Evolutionary conservation across 2,797 vertebrate species (phyloP).

Genomic region (Phoeniculus purpureus): DNA sequence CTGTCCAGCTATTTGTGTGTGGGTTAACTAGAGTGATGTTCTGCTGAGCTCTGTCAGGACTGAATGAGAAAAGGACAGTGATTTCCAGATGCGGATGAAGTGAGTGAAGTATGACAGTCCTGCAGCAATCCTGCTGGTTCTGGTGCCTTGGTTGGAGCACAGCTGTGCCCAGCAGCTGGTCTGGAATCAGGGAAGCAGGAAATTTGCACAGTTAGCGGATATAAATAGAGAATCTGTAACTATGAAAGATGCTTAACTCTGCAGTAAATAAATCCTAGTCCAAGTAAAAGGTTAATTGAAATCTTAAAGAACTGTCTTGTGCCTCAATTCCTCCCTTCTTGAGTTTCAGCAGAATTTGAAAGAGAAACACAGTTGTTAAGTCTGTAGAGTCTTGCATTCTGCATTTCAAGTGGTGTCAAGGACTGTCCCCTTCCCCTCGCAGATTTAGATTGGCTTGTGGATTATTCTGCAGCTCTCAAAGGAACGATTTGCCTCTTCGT

Average conservation of each 20-base stretch:
- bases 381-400: not conserved
- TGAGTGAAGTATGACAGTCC: conserved; percentile 50
- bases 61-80: conserved; percentile 17
- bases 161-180: conserved; percentile 78
- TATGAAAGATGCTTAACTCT: conserved; percentile 64
- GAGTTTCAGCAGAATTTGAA: conserved; percentile 39
- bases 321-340: conserved; percentile 37
- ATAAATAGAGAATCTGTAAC: conserved; percentile 66
- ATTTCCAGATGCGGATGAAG: conserved; percentile 53
- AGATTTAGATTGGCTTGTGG: not conserved
- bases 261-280: conserved; percentile 52
- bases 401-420: conserved; percentile 29
- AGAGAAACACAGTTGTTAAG: conserved; percentile 29
- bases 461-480: conserved; percentile 1
- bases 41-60: conserved; percentile 38
- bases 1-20: not conserved
- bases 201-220: conserved; percentile 74
- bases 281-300: conserved; percentile 62
- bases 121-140: conserved; percentile 46
- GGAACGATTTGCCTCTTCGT: not conserved
- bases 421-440: not conserved
- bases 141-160: conserved; percentile 65
- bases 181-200: conserved; percentile 66
- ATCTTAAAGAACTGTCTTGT: conserved; percentile 67
- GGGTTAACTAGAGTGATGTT: not conserved